Evolutionary conservation across 2,797 vertebrate genomes (phyloP).

Genomic region (Tokudaia tokunoshimensis): DNA sequence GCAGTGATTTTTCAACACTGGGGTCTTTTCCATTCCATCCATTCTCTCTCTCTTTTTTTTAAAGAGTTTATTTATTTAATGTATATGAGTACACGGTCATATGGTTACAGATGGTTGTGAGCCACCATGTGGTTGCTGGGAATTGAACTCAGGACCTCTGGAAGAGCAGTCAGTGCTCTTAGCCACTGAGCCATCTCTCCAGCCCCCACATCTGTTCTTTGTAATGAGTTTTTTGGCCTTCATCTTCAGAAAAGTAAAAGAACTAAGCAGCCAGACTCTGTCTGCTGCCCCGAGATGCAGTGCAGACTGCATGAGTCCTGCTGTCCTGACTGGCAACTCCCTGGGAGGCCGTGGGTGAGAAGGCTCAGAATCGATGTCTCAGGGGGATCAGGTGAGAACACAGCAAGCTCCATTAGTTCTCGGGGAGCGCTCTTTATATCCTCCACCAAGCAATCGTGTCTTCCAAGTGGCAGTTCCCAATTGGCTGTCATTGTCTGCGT

Average conservation of each 20-base stretch:
- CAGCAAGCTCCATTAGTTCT: background rate
- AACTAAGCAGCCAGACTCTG: background rate
- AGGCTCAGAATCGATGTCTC: background rate
- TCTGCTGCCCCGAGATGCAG: background rate
- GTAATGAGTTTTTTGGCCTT: slow-evolving; percentile 57
- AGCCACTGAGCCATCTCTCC: too few relatives aligned
- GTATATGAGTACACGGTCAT: too few relatives aligned
- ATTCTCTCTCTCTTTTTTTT: background rate
- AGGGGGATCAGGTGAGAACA: background rate
- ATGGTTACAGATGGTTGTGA: too few relatives aligned
- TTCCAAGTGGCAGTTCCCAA: background rate
- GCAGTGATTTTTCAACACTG: background rate
- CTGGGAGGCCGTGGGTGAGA: background rate
- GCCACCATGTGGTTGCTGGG: too few relatives aligned
- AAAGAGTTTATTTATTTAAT: too few relatives aligned
- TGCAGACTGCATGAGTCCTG: background rate
- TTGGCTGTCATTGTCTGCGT: background rate
- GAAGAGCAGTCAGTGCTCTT: too few relatives aligned
- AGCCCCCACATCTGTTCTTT: background rate
- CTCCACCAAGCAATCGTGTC: background rate
- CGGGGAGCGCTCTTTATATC: background rate
- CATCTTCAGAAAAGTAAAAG: background rate
- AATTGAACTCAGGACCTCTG: too few relatives aligned
- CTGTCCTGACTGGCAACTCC: background rate
- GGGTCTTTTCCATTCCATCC: background rate